Evolutionary conservation across 2,888 invertebrate genomes (phyloP), one percentile per base, ranked within the genome.

Genomic region (Sarcophaga subvicina): DNA sequence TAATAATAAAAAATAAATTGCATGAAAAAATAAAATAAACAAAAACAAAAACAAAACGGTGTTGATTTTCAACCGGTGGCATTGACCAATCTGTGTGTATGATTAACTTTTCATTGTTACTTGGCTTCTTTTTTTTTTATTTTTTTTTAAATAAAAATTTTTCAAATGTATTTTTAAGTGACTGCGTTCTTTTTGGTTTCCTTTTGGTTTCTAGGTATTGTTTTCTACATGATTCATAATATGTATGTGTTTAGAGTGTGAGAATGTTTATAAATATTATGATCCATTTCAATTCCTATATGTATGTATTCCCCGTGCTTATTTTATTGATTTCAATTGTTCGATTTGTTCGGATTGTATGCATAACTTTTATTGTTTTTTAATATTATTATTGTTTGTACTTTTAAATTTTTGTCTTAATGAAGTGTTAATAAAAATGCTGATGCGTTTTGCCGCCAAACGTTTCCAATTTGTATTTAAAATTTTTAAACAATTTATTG

Each of bases 361-460:
- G 27, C 71, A 80, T 71, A 63, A 70, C 27, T 71, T 37, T 64
- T 47, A 45, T 63, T 63, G 54, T 67, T 60, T 49, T 70, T 63
- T 71, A 80, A 71, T 71, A 77, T 72, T 67, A 85, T 67, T 77
- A 69, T 70, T 0, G 6, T 37, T 70, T 0, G 6, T 37, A 37
- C 37, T 37, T 37, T 37, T 37, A 37, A 37, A 37, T 37, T 47
- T 78, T 72, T 12, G 75, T 72, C 70, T 78, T 81, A 79, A 85
- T 82, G 81, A 82, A 70, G 85, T 85, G 85, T 69, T 49, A 64
- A 64, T 37, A 72, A 37, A 37, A 37, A 37, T 37, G 6, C 37
- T 6, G 37, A 37, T 37, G 37, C 37, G 8, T 37, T 37, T 37
- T 37, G 37, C 37, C 37, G 37, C 37, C 37, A 37, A 37, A 37